Conservation (phyloP, 2,888 invertebrate species). For the Diogma glabrata region DNA sequence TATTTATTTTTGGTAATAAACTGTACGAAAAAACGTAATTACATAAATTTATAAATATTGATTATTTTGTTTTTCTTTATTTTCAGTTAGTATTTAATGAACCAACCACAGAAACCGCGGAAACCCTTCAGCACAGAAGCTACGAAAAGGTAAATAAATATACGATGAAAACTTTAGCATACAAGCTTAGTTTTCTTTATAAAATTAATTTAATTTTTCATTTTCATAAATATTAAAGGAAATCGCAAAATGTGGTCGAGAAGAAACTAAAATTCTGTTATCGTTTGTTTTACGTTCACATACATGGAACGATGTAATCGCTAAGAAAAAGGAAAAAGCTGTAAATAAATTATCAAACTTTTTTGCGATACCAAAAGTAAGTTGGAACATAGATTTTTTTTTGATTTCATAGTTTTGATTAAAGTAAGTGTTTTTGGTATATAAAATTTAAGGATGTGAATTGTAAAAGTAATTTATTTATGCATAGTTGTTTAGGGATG, state of each 20-base stretch:
- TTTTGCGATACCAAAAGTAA: conserved; percentile 36
- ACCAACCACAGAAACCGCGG: conserved; percentile 3
- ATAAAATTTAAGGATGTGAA: too few relatives aligned
- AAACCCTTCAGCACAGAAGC: conserved; percentile 14
- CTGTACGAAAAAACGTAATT: too few relatives aligned
- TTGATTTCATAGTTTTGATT: too few relatives aligned
- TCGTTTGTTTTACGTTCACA: conserved; percentile 31
- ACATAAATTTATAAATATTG: too few relatives aligned
- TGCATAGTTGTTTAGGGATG: too few relatives aligned
- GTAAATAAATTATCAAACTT: conserved; percentile 34
- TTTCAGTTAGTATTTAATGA: conserved; percentile 10
- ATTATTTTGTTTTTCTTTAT: too few relatives aligned
- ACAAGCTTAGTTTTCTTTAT: background rate
- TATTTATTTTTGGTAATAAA: too few relatives aligned
- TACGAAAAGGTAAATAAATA: conserved; percentile 15
- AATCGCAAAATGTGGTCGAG: conserved; percentile 27
- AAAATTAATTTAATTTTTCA: background rate
- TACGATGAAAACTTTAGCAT: too few relatives aligned
- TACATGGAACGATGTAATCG: conserved; percentile 31
- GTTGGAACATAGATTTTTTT: conserved; percentile 4
- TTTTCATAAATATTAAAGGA: conserved; percentile 15
- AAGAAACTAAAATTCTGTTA: conserved; percentile 31
- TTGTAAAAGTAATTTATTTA: too few relatives aligned
- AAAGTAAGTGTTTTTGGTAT: too few relatives aligned
- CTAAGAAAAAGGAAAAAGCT: conserved; percentile 29